Evolutionary conservation across 2,888 invertebrate species (phyloP).

Genomic region (Apodemia zela): DNA sequence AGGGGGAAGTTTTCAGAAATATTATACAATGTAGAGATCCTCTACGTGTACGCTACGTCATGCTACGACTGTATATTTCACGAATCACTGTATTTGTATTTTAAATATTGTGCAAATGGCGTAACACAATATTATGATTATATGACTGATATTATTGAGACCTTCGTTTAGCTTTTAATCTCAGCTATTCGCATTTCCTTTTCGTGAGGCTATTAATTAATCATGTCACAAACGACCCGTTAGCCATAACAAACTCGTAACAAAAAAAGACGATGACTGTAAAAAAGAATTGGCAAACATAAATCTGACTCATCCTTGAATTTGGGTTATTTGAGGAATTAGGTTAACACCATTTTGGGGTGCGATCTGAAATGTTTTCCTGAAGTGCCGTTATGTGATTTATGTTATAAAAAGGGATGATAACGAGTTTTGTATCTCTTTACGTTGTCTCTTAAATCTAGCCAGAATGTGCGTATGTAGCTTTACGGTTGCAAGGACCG

Average conservation of each 20-base stretch:
- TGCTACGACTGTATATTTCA: neutral
- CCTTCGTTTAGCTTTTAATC: neutral
- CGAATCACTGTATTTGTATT: neutral
- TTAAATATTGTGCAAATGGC: neutral
- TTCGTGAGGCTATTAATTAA: conserved; percentile 5
- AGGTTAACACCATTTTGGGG: conserved; percentile 15
- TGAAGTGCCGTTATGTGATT: conserved; percentile 16
- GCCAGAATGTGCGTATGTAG: neutral
- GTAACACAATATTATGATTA: neutral
- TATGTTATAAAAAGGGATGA: conserved; percentile 9
- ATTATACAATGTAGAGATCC: neutral
- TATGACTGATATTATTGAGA: neutral
- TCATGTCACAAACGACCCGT: conserved; percentile 15
- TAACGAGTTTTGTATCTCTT: neutral
- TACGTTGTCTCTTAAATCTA: neutral
- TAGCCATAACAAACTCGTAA: conserved; percentile 16
- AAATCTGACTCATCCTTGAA: conserved; percentile 16
- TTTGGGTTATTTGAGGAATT: conserved; percentile 16
- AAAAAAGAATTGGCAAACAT: conserved; percentile 15
- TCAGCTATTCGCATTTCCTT: neutral
- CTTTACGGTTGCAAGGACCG: neutral
- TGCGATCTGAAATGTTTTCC: conserved; percentile 14
- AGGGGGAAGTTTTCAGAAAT: neutral
- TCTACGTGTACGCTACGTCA: neutral
- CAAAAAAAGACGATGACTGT: conserved; percentile 16